Base-by-base conservation (phyloP, 2,797 vertebrate genomes). In the Enteromius radiatus region DNA sequence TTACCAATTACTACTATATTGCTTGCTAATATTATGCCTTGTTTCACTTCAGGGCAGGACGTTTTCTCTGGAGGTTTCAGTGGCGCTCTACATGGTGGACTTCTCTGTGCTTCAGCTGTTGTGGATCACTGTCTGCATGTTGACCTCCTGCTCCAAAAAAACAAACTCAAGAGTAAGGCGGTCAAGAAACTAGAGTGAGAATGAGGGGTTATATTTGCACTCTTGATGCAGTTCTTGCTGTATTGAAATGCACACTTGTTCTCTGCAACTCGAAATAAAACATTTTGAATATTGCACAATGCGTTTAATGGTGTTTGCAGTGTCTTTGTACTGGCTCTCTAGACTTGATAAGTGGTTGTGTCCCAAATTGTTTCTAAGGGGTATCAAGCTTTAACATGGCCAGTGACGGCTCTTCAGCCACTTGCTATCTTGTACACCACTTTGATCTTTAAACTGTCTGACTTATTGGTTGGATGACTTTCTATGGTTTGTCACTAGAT, bases 401-500 rank as follows among this genome's bases (percentile, higher is more conserved):
- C 19, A 38, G 12, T 31, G 23, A 12, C 11, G 0, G 36, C 10
- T 11, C 10, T 67, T 68, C 0, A 26, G 17, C n/a, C 38, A 69
- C 38, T 41, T 45, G 14, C 3, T 6, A 10, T 9, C 10, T 31
- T 47, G 1, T 11, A 6, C 4, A 11, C n/a, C 4, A 26, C 8
- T 10, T 19, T 0, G 15, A 2, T 21, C 11, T 10, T n/a, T 52
- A n/a, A 31, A 21, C 33, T 1, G 5, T 1, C 26, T 2, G 14
- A 45, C 0, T 21, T 3, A 6, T 21, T 33, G 19, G 10, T 41
- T 63, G 59, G 4, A 4, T 10, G 17, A 64, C 5, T 59, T 19
- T 67, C 78, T 0, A 38, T 23, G 6, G 5, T 11, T 6, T 31
- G 17, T 45, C 86, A 70, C 86, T 64, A 87, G 84, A 83, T 80